Conservation (phyloP, 2,113 vertebrate genomes). For the Xiphophorus maculatus region DNA sequence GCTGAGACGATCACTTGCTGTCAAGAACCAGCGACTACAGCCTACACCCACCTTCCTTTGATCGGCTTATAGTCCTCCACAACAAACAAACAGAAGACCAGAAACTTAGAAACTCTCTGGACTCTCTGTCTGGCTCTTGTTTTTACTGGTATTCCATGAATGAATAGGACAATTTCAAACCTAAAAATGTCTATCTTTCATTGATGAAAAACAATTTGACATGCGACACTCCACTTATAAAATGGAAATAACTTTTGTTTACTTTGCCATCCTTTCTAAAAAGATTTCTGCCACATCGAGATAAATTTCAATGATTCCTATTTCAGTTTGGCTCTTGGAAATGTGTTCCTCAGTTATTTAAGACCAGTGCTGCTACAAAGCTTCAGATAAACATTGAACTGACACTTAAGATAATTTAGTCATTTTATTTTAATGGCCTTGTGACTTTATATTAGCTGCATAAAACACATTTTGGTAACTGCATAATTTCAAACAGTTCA, state of each 20-base stretch:
- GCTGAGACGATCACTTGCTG: conserved; percentile 57
- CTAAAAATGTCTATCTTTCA: background rate
- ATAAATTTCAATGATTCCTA: too few relatives aligned
- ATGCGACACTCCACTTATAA: background rate
- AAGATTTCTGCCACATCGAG: too few relatives aligned
- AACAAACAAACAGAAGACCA: conserved; percentile 10
- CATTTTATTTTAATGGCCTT: too few relatives aligned
- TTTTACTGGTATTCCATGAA: background rate
- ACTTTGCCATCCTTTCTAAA: background rate
- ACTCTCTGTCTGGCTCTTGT: background rate
- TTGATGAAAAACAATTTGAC: background rate
- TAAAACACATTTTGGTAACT: too few relatives aligned
- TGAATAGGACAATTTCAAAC: background rate
- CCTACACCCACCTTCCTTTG: conserved; percentile 14
- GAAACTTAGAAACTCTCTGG: conserved; percentile 10
- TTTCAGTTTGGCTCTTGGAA: too few relatives aligned
- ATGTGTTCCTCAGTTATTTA: too few relatives aligned
- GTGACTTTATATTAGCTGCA: too few relatives aligned
- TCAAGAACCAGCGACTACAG: conserved; percentile 31
- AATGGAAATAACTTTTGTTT: background rate
- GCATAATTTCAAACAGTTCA: too few relatives aligned
- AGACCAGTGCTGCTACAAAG: too few relatives aligned
- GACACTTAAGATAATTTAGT: too few relatives aligned
- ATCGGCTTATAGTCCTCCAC: conserved; percentile 38
- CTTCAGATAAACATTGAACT: too few relatives aligned